Evolutionary conservation across 2,888 invertebrate species (phyloP).

Genomic region (Erebia palarica): DNA sequence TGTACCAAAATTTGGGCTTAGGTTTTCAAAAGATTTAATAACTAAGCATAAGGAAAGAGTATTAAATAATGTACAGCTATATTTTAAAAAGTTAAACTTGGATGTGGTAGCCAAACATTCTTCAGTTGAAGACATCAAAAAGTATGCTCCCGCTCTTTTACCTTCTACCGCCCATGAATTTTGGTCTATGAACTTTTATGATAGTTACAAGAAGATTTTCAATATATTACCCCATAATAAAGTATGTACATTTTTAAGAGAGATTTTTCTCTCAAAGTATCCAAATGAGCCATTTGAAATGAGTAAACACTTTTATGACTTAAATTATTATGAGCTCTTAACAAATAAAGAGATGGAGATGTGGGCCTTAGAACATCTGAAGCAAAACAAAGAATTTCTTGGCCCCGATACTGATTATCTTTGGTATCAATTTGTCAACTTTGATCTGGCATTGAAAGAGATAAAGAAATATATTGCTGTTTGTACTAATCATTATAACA

Average conservation of each 20-base stretch:
- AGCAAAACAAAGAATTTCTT: slow-evolving; percentile 49
- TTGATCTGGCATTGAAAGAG: slow-evolving; percentile 51
- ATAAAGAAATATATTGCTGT: slow-evolving; percentile 51
- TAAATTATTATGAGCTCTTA: slow-evolving; percentile 50
- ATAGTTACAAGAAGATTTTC: slow-evolving; percentile 48
- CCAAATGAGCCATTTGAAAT: slow-evolving; percentile 53
- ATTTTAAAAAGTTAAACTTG: slow-evolving; percentile 49
- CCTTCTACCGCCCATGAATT: slow-evolving; percentile 46
- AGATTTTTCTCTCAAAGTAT: slow-evolving; percentile 53
- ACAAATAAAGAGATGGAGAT: slow-evolving; percentile 51
- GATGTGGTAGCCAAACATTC: slow-evolving; percentile 47
- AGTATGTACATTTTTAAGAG: slow-evolving; percentile 51
- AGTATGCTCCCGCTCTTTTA: slow-evolving; percentile 47
- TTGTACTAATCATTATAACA: slow-evolving; percentile 45
- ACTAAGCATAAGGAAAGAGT: slow-evolving; percentile 57
- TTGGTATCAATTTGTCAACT: slow-evolving; percentile 61
- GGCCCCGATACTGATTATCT: slow-evolving; percentile 50
- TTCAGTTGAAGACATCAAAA: slow-evolving; percentile 52
- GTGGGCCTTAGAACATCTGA: slow-evolving; percentile 59
- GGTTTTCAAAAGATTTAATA: slow-evolving; percentile 51
- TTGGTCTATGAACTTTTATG: slow-evolving; percentile 51
- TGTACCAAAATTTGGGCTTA: slow-evolving; percentile 45
- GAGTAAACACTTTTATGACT: slow-evolving; percentile 47
- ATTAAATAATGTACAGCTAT: slow-evolving; percentile 49
- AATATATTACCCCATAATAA: slow-evolving; percentile 51